Conservation (phyloP, 1,140 invertebrate species). For the Camponotus pennsylvanicus region DNA sequence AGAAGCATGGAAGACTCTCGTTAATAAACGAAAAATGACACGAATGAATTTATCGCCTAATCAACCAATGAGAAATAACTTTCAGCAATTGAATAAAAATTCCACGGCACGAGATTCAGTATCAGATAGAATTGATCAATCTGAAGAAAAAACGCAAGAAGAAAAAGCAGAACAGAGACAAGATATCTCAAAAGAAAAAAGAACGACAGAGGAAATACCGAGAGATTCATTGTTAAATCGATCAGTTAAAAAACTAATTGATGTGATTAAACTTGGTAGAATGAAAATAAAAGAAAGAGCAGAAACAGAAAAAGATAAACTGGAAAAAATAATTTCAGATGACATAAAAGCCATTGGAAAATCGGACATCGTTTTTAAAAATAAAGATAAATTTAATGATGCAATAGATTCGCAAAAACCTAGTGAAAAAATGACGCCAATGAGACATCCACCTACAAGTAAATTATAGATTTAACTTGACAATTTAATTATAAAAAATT, state of each 20-base stretch:
- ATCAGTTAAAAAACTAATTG: slow-evolving; percentile 29
- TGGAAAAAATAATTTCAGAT: not conserved
- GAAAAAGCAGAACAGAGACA: not conserved
- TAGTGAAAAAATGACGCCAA: not conserved
- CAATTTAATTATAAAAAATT: not conserved
- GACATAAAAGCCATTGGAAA: not conserved
- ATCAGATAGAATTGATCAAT: not conserved
- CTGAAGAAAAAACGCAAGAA: not conserved
- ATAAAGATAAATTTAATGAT: not conserved
- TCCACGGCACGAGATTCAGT: not conserved
- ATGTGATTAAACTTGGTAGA: slow-evolving; percentile 12
- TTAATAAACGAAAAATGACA: not conserved
- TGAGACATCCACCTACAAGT: not conserved
- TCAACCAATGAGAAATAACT: not conserved
- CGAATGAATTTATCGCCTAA: not conserved
- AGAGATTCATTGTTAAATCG: slow-evolving; percentile 46
- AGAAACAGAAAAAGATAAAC: not conserved
- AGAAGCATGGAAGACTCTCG: not conserved
- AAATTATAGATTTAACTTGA: slow-evolving; percentile 8
- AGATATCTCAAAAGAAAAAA: not conserved
- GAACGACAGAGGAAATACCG: not conserved
- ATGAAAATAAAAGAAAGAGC: not conserved
- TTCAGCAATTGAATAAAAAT: not conserved
- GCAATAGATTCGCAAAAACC: slow-evolving; percentile 1
- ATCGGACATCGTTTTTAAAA: not conserved